Conservation (phyloP, 2,888 invertebrate genomes). For the Margaritifera margaritifera region DNA sequence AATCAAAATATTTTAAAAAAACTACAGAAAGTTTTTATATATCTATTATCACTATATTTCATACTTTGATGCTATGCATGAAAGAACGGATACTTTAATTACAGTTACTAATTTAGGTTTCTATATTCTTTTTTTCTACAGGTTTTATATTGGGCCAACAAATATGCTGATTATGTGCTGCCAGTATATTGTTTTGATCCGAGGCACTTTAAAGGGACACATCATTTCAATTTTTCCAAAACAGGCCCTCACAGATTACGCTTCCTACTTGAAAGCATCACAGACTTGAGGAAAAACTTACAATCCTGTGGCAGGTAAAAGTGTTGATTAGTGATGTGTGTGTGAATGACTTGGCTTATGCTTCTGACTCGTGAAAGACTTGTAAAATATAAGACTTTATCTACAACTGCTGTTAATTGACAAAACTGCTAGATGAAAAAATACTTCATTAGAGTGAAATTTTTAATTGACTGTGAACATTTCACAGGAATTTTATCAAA, state of each 20-base stretch:
- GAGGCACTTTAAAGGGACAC: slow-evolving; percentile 56
- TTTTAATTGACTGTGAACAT: no score
- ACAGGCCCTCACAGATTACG: slow-evolving; percentile 57
- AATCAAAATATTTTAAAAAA: no score
- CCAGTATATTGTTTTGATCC: slow-evolving; percentile 68
- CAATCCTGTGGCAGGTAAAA: slow-evolving; percentile 52
- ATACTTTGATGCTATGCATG: neutral
- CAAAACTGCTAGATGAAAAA: no score
- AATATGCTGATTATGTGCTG: slow-evolving; percentile 51
- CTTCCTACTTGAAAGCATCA: slow-evolving; percentile 57
- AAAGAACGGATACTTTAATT: neutral
- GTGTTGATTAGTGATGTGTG: neutral
- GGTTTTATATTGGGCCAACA: slow-evolving; percentile 57
- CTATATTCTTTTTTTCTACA: slow-evolving; percentile 12
- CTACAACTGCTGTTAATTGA: no score
- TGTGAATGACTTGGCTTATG: no score
- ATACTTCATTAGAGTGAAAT: no score
- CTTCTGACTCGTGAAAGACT: no score
- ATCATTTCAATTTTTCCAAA: slow-evolving; percentile 58
- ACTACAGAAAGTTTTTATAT: no score
- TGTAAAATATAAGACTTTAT: no score
- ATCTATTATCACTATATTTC: neutral
- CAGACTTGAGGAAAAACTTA: slow-evolving; percentile 51
- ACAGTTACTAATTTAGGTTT: neutral
- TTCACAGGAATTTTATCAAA: no score